Percentiles rank a stretch among this genome's conserved stretches.
These are phyloP conservation scores for Keiferia lycopersicella DNA, from an alignment of 2,888 invertebrate species.

Conservation along the genomic window DNA sequence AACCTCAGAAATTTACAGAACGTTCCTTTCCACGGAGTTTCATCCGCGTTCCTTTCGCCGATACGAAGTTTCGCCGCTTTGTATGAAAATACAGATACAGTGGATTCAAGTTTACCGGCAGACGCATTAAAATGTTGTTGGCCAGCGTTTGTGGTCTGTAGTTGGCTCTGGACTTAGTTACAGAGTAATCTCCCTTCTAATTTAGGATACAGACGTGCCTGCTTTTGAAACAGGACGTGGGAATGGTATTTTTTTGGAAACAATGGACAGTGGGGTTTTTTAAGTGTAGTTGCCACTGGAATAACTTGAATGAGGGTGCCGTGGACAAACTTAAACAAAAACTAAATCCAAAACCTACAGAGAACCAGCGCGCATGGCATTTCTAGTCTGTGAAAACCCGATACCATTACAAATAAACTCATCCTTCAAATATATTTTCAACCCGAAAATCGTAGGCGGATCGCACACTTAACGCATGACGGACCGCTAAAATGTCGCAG, in stretches of 20 bases:
- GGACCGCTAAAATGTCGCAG: no score
- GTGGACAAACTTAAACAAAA: no score
- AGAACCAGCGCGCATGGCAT: no score
- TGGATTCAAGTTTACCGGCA: conserved; percentile 14
- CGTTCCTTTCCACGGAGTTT: conserved; percentile 43
- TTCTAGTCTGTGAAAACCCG: no score
- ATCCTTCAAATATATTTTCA: no score
- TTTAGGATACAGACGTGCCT: conserved; percentile 13
- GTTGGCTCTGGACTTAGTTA: conserved; percentile 14
- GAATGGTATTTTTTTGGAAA: background rate
- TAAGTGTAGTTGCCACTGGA: no score
- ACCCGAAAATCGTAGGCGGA: no score
- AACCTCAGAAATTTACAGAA: conserved; percentile 72
- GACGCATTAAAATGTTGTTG: conserved; percentile 21
- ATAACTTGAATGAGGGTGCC: no score
- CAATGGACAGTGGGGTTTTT: no score
- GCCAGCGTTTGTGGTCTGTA: conserved; percentile 13
- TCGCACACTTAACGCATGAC: no score
- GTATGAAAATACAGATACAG: conserved; percentile 24
- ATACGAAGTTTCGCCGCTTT: conserved; percentile 45
- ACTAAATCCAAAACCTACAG: no score
- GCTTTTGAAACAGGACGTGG: background rate
- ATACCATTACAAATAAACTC: no score
- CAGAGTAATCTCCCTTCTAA: conserved; percentile 17
- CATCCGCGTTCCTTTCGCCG: conserved; percentile 35